A percentile compares a stretch with the other conserved stretches of the same genome.
Evolutionary conservation across 2,113 vertebrate species (phyloP).

Genomic region (Coptodon bakossiorum): DNA sequence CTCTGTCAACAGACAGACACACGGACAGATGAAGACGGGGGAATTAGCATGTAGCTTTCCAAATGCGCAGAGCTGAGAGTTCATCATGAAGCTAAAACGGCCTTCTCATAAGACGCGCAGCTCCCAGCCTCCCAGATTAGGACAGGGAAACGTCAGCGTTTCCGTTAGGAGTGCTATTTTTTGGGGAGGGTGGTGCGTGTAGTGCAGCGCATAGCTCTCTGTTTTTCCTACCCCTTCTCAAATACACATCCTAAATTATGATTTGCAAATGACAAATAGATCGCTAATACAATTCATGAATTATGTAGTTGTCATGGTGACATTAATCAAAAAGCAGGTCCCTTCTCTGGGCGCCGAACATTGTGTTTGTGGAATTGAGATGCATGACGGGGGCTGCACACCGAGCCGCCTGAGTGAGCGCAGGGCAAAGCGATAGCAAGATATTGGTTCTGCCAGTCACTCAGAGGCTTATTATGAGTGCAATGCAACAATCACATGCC

Average conservation of each 20-base stretch:
- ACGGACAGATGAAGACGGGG: not conserved
- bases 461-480: conserved; percentile 62
- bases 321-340: conserved; percentile 68
- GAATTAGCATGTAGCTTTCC: conserved; percentile 29
- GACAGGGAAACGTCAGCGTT: conserved; percentile 27
- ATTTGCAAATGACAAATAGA: conserved; percentile 74
- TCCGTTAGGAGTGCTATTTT: not conserved
- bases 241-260: conserved; percentile 62
- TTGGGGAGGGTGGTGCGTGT: not conserved
- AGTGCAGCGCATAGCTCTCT: conserved; percentile 6
- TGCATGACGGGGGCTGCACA: conserved; percentile 52
- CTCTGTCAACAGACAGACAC: conserved; percentile 15
- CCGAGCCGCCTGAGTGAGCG: conserved; percentile 42
- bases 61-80: conserved; percentile 44
- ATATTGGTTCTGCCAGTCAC: conserved; percentile 66
- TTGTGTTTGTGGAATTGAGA: conserved; percentile 73
- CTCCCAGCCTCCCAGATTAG: conserved; percentile 29
- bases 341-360: conserved; percentile 51
- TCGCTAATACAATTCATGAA: conserved; percentile 75
- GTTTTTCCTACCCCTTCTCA: conserved; percentile 28
- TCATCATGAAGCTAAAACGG: conserved; percentile 39
- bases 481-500: conserved; percentile 52
- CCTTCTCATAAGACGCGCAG: conserved; percentile 7
- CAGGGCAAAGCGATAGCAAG: conserved; percentile 50
- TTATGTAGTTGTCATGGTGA: conserved; percentile 76